phyloP scores from a whole-genome alignment of 2,888 invertebrate genomes.

The Atherix ibis region DNA sequence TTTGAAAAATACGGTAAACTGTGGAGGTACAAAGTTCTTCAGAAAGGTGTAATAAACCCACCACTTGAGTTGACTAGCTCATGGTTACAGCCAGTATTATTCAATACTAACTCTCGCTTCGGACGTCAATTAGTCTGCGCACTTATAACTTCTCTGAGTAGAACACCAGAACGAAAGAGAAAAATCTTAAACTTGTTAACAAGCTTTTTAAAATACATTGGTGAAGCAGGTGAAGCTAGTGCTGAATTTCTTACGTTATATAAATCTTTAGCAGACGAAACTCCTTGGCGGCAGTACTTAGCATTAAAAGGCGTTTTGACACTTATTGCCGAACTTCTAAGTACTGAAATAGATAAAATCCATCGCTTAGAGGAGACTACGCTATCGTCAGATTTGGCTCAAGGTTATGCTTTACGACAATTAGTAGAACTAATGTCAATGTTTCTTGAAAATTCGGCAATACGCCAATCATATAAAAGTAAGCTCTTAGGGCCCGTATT shows the following conservation, averaged over 20 bases:
- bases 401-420: conserved; percentile 84
- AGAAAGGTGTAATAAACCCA: conserved; percentile 25
- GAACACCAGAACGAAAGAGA: conserved; percentile 47
- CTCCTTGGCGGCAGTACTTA: conserved; percentile 88
- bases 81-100: conserved; percentile 85
- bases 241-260: conserved; percentile 81
- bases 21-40: conserved; percentile 39
- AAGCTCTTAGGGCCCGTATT: conserved; percentile 55
- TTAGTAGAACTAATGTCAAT: conserved; percentile 75
- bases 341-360: conserved; percentile 74
- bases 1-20: conserved; percentile 58
- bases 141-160: conserved; percentile 70
- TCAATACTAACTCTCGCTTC: conserved; percentile 78
- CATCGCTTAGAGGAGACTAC: conserved; percentile 84
- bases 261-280: conserved; percentile 65
- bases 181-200: conserved; percentile 74
- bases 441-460: conserved; percentile 74
- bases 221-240: conserved; percentile 78
- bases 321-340: conserved; percentile 70
- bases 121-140: conserved; percentile 81
- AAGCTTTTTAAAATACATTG: conserved; percentile 72
- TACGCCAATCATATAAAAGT: conserved; percentile 80
- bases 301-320: conserved; percentile 74
- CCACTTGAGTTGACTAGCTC: conserved; percentile 40
- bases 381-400: conserved; percentile 82